Evolutionary conservation across 2,113 vertebrate genomes (phyloP).

Genomic region (Pycnonotus jocosus): DNA sequence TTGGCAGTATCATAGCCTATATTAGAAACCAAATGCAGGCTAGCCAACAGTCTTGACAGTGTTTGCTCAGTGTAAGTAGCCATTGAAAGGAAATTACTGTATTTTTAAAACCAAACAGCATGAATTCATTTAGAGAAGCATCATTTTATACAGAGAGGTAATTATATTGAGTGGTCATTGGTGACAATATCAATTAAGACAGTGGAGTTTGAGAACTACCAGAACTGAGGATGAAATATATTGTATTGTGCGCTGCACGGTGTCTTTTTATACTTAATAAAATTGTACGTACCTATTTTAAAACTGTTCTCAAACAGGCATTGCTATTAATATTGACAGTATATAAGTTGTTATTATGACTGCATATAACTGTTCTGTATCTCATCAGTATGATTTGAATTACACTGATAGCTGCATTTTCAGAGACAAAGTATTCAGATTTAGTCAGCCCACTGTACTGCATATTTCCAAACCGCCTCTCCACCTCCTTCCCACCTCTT

Average conservation of each 20-base stretch:
- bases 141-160: constrained; percentile 29
- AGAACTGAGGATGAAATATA: constrained; percentile 13
- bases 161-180: neutral
- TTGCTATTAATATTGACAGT: neutral
- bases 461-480: neutral
- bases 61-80: constrained; percentile 32
- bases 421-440: neutral
- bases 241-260: constrained; percentile 39
- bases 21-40: neutral
- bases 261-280: constrained; percentile 58
- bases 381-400: neutral
- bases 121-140: neutral
- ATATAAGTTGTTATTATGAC: neutral
- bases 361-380: constrained; percentile 6
- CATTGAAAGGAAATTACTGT: constrained; percentile 2
- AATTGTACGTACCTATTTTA: constrained; percentile 35
- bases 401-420: neutral
- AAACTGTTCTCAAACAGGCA: constrained; percentile 19
- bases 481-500: constrained; percentile 6
- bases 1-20: neutral
- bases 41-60: neutral
- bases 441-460: constrained; percentile 13
- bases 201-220: neutral
- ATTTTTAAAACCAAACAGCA: constrained; percentile 34
- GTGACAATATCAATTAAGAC: neutral